phyloP scores from a whole-genome alignment of 2,113 vertebrate species.

The Bostrychus sinensis region DNA sequence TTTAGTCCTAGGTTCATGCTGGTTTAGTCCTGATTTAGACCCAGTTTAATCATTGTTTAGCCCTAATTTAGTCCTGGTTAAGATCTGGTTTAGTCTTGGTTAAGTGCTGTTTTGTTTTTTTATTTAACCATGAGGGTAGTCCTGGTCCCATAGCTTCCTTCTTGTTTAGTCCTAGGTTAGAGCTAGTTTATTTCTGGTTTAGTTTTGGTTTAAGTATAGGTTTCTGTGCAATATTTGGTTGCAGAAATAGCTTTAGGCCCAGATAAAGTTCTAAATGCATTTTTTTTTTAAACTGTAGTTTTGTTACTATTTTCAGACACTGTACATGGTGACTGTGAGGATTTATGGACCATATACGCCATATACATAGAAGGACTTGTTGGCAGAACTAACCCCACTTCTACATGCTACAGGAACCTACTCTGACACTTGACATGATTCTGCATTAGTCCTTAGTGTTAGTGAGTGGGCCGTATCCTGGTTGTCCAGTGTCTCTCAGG shows the following conservation, averaged over 20 bases:
- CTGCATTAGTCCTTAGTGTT: slow-evolving; percentile 46
- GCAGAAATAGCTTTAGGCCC: too few relatives aligned
- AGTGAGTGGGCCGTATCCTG: slow-evolving; percentile 69
- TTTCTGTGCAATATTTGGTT: too few relatives aligned
- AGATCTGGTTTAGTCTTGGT: background rate
- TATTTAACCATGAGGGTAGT: too few relatives aligned
- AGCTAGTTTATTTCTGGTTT: background rate
- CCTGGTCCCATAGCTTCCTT: too few relatives aligned
- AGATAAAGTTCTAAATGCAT: too few relatives aligned
- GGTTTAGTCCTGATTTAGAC: background rate
- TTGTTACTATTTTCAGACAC: too few relatives aligned
- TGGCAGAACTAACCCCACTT: background rate
- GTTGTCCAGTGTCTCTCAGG: slow-evolving; percentile 73
- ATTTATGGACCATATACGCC: too few relatives aligned
- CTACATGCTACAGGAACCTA: background rate
- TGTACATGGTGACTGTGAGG: too few relatives aligned
- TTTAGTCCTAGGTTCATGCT: background rate
- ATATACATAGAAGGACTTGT: too few relatives aligned
- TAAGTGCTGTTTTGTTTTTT: too few relatives aligned
- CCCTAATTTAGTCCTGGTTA: background rate
- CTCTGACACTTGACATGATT: background rate
- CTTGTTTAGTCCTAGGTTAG: too few relatives aligned
- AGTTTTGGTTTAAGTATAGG: background rate
- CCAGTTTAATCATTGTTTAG: background rate
- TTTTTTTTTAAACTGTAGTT: too few relatives aligned